Evolutionary conservation across 2,797 vertebrate species (phyloP).

Genomic region (Sebastes taczanowskii): DNA sequence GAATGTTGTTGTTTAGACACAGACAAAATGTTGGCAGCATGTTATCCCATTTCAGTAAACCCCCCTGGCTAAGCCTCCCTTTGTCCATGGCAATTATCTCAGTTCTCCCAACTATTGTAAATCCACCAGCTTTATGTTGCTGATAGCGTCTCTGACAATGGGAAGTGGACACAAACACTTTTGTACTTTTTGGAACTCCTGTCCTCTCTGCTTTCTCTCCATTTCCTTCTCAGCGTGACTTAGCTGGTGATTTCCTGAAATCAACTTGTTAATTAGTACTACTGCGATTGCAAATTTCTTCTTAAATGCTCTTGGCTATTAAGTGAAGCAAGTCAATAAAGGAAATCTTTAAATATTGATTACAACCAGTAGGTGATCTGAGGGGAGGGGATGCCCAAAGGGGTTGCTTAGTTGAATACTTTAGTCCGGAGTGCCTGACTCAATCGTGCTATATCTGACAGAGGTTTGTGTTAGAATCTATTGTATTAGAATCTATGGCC

Average conservation of each 20-base stretch:
- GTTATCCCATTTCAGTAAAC: constrained; percentile 28
- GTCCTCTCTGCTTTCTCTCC: not conserved
- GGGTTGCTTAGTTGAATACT: too few species aligned
- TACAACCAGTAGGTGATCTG: not conserved
- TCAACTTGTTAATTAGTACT: constrained; percentile 36
- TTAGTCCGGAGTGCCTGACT: too few species aligned
- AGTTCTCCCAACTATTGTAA: constrained; percentile 23
- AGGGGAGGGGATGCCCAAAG: too few species aligned
- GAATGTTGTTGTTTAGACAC: not conserved
- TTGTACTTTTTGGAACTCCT: not conserved
- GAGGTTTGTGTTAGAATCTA: too few species aligned
- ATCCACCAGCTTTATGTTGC: constrained; percentile 40
- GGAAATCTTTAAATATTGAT: constrained; percentile 49
- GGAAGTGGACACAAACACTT: constrained; percentile 18
- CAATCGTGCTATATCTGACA: too few species aligned
- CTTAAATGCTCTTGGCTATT: constrained; percentile 9
- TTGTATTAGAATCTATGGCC: too few species aligned
- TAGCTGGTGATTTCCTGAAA: constrained; percentile 12
- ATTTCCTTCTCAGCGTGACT: constrained; percentile 4
- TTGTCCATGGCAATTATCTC: constrained; percentile 32
- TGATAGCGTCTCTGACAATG: constrained; percentile 29
- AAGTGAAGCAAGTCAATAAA: constrained; percentile 21
- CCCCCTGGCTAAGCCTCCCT: constrained; percentile 21
- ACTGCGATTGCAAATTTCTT: constrained; percentile 4
- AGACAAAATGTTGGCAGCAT: constrained; percentile 16